These are phyloP conservation scores for Abscondita cerata DNA, from an alignment of 2,888 invertebrate species.

Conservation along the genomic window DNA sequence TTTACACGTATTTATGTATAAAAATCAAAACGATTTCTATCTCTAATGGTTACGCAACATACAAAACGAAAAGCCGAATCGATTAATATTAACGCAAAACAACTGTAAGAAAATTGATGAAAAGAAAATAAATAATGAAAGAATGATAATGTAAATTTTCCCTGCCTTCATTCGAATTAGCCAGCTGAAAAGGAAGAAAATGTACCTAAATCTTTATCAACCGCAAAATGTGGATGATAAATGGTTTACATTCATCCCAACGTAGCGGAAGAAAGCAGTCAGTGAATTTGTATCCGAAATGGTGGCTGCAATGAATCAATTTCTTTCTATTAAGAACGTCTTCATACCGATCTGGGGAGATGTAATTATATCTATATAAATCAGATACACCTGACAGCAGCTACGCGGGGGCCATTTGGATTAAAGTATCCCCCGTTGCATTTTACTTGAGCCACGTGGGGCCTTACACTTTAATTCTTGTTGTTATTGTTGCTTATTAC, in stretches of 20 bases:
- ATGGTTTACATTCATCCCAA: conserved; percentile 55
- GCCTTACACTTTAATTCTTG: conserved; percentile 7
- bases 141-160: conserved; percentile 58
- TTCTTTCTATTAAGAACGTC: conserved; percentile 51
- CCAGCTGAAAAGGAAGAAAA: conserved; percentile 54
- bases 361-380: conserved; percentile 58
- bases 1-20: conserved; percentile 13
- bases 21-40: conserved; percentile 19
- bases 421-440: conserved; percentile 38
- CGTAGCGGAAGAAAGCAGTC: conserved; percentile 51
- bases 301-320: conserved; percentile 52
- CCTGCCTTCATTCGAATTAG: conserved; percentile 52
- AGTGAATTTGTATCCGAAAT: conserved; percentile 49
- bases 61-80: conserved; percentile 11
- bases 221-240: conserved; percentile 57
- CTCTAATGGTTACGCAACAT: conserved; percentile 13
- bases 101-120: conserved; percentile 31
- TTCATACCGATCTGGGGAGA: conserved; percentile 48
- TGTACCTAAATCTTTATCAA: conserved; percentile 59
- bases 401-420: conserved; percentile 44
- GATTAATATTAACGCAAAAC: conserved; percentile 17
- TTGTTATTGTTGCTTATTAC: background rate
- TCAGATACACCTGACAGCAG: conserved; percentile 51
- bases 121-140: conserved; percentile 56
- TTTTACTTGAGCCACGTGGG: conserved; percentile 27